A percentile compares a stretch with the other conserved stretches of the same genome.
Conservation (phyloP, 2,113 vertebrate species). For the Periophthalmus modestus region DNA sequence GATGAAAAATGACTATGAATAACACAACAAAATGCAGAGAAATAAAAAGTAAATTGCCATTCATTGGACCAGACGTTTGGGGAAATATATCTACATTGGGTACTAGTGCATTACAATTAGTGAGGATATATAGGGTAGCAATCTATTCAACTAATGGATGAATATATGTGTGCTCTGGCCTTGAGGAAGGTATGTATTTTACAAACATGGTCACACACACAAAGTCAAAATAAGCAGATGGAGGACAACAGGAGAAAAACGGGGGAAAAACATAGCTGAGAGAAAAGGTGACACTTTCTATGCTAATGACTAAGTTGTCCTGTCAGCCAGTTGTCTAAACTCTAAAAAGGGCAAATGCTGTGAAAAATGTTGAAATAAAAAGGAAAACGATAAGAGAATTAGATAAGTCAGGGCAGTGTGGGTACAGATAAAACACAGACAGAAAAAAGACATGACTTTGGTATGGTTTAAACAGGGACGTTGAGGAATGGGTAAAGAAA, state of each 20-base stretch:
- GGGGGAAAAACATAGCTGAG: slow-evolving; percentile 37
- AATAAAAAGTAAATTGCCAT: not conserved
- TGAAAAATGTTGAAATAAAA: not conserved
- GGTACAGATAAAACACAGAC: slow-evolving; percentile 10
- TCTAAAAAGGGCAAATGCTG: slow-evolving; percentile 23
- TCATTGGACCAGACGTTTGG: not conserved
- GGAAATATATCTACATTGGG: too few relatives aligned
- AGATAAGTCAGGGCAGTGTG: slow-evolving; percentile 1
- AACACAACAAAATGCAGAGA: not conserved
- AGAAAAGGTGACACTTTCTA: slow-evolving; percentile 70
- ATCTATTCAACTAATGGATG: not conserved
- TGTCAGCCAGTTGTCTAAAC: slow-evolving; percentile 33
- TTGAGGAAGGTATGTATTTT: slow-evolving; percentile 1
- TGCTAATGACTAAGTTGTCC: slow-evolving; percentile 62
- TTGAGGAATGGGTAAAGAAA: not conserved
- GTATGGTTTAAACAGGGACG: not conserved
- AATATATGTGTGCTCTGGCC: not conserved
- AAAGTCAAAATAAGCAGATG: slow-evolving; percentile 60
- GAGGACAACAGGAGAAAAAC: slow-evolving; percentile 14
- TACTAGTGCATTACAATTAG: too few relatives aligned
- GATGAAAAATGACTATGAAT: not conserved
- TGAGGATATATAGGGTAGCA: not conserved
- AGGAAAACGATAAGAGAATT: not conserved
- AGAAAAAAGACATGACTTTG: not conserved
- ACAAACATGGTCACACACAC: slow-evolving; percentile 13